These are phyloP conservation scores for Alaudala cheleensis DNA, from an alignment of 2,113 vertebrate genomes.

Conservation along the genomic window DNA sequence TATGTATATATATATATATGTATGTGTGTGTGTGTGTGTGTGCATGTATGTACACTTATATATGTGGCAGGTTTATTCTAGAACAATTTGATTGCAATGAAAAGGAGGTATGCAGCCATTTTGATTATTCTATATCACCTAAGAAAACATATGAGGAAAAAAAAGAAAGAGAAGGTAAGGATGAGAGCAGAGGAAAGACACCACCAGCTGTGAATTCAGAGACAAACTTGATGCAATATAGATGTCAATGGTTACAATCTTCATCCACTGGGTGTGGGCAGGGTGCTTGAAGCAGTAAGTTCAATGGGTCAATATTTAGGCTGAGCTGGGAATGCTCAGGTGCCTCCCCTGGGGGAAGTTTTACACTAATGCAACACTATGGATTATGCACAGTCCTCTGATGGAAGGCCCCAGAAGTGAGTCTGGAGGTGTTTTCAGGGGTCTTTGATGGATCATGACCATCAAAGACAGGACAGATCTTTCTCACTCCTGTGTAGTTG, in stretches of 20 bases:
- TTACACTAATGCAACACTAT: background rate
- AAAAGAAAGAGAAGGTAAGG: background rate
- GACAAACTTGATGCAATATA: background rate
- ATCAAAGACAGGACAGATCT: background rate
- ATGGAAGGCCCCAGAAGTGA: background rate
- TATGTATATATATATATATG: no score
- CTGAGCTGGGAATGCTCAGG: background rate
- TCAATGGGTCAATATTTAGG: background rate
- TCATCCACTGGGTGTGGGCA: background rate
- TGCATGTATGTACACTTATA: no score
- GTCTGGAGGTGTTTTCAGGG: background rate
- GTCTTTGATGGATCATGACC: background rate
- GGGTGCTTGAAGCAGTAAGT: background rate
- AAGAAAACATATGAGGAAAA: background rate
- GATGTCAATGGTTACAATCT: background rate
- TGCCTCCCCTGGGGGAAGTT: background rate
- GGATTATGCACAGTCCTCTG: background rate
- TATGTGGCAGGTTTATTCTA: background rate
- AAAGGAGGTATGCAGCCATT: background rate
- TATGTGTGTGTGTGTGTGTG: background rate
- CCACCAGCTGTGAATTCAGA: background rate
- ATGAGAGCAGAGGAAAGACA: background rate
- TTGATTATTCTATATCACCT: background rate
- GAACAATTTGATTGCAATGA: background rate
- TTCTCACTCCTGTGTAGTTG: background rate